These are phyloP conservation scores for Pinctada fucata DNA, from an alignment of 2,888 invertebrate species.

Conservation along the genomic window DNA sequence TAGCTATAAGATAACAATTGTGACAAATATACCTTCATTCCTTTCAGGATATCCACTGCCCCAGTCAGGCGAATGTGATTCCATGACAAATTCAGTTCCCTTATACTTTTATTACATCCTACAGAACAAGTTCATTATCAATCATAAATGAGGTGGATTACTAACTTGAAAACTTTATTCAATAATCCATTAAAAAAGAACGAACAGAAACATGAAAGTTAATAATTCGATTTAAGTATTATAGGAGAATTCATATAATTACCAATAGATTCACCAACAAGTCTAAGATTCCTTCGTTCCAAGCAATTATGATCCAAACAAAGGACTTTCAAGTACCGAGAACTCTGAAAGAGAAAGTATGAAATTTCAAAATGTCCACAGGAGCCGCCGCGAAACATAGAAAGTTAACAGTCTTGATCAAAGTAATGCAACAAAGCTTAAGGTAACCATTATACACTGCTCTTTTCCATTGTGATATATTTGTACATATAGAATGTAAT, in stretches of 20 bases:
- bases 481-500: too few relatives aligned
- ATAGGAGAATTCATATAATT: not conserved
- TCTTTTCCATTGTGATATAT: too few relatives aligned
- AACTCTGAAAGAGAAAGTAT: too few relatives aligned
- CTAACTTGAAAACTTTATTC: not conserved
- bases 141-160: not conserved
- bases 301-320: conserved; percentile 4
- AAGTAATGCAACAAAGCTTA: too few relatives aligned
- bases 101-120: conserved; percentile 37
- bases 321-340: not conserved
- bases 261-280: not conserved
- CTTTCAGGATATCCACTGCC: conserved; percentile 66
- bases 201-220: not conserved
- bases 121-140: conserved; percentile 2
- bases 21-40: conserved; percentile 57
- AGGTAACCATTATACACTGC: too few relatives aligned
- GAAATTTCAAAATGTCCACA: too few relatives aligned
- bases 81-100: conserved; percentile 64
- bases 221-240: not conserved
- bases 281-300: conserved; percentile 4
- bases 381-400: too few relatives aligned
- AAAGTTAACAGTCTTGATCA: too few relatives aligned
- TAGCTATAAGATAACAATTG: too few relatives aligned
- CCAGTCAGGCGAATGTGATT: conserved; percentile 69
- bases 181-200: not conserved